These are phyloP conservation scores for Gari tellinella DNA, from an alignment of 2,888 invertebrate species.

Conservation along the genomic window DNA sequence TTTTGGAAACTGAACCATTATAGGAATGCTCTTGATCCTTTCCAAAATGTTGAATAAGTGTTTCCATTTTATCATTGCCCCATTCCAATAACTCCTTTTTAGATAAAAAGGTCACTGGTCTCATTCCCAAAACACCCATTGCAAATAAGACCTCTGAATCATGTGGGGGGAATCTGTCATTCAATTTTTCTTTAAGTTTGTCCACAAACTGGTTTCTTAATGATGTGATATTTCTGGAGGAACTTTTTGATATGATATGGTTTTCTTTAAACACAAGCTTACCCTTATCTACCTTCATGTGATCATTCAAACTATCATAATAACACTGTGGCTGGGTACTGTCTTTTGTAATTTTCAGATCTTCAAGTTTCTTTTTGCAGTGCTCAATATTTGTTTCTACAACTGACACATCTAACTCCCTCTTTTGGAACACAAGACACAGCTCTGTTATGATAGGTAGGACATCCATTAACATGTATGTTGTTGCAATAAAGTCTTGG, in stretches of 20 bases:
- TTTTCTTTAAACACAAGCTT: constrained; percentile 1
- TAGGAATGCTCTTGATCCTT: background rate
- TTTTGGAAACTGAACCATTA: background rate
- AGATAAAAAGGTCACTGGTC: constrained; percentile 10
- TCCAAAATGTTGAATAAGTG: constrained; percentile 6
- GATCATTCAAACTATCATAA: constrained; percentile 8
- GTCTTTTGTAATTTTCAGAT: background rate
- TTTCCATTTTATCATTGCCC: constrained; percentile 10
- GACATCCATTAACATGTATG: no score
- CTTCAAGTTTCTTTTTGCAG: no score
- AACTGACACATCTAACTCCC: background rate
- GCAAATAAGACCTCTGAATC: constrained; percentile 2
- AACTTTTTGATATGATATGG: constrained; percentile 5
- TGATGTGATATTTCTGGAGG: constrained; percentile 3
- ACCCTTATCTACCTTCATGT: background rate
- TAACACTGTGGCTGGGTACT: constrained; percentile 1
- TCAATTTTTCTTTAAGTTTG: constrained; percentile 9
- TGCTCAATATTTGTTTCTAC: no score
- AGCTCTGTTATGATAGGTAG: no score
- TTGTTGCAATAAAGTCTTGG: no score
- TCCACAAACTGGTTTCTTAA: constrained; percentile 5
- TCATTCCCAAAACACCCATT: constrained; percentile 6
- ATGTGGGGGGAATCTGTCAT: constrained; percentile 7
- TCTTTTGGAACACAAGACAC: no score
- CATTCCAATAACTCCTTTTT: constrained; percentile 4